phyloP scores from a whole-genome alignment of 2,888 invertebrate species.

The Tyria jacobaeae region DNA sequence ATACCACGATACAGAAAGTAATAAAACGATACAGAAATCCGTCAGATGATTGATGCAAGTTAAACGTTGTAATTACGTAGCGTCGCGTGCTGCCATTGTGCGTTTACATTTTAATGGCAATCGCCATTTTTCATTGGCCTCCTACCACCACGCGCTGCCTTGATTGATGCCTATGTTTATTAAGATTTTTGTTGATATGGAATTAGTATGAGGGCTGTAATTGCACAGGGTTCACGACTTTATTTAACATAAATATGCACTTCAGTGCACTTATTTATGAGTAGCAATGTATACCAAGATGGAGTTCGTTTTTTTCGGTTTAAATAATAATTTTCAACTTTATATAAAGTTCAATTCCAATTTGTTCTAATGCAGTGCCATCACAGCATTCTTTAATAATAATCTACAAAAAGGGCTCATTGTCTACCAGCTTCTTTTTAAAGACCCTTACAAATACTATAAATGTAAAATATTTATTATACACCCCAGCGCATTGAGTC shows the following conservation, averaged over 20 bases:
- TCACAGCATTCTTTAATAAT: too few species aligned
- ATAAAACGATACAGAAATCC: constrained; percentile 43
- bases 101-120: constrained; percentile 68
- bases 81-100: constrained; percentile 65
- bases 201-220: constrained; percentile 16
- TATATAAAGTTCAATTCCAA: not conserved
- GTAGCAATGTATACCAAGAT: not conserved
- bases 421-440: too few species aligned
- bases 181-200: constrained; percentile 58
- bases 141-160: constrained; percentile 49
- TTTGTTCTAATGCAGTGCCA: not conserved
- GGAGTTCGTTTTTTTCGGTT: not conserved
- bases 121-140: constrained; percentile 73
- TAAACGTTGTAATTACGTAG: constrained; percentile 73
- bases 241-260: not conserved
- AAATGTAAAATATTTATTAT: too few species aligned
- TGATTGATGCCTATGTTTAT: constrained; percentile 79
- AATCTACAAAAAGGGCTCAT: too few species aligned
- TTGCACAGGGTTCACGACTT: not conserved
- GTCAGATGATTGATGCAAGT: constrained; percentile 73
- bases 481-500: too few species aligned
- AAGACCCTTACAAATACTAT: too few species aligned
- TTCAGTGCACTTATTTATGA: not conserved
- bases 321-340: not conserved
- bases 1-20: constrained; percentile 38